These are phyloP conservation scores for Drosophila pegasa DNA, from an alignment of 2,888 invertebrate genomes.

Conservation along the genomic window DNA sequence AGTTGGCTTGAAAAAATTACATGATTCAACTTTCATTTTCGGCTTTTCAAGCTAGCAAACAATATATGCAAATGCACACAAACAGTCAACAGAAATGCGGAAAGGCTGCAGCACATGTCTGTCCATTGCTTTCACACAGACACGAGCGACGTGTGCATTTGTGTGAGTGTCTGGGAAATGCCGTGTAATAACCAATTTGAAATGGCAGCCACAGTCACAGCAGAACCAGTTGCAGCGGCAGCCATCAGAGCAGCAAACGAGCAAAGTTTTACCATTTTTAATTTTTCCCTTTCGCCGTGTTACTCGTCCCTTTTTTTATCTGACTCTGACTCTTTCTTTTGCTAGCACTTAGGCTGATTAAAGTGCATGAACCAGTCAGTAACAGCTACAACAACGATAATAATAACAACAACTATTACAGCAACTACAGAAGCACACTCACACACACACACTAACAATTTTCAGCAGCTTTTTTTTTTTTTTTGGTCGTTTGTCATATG, in stretches of 20 bases:
- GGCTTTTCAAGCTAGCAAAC: conserved; percentile 38
- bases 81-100: conserved; percentile 10
- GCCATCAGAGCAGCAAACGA: conserved; percentile 53
- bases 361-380: conserved; percentile 65
- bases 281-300: conserved; percentile 44
- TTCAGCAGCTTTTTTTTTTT: conserved; percentile 29
- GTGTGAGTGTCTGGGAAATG: conserved; percentile 33
- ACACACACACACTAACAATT: conserved; percentile 2
- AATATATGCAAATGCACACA: conserved; percentile 45
- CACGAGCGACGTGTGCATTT: neutral
- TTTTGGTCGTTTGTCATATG: conserved; percentile 41
- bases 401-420: conserved; percentile 23
- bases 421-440: conserved; percentile 25
- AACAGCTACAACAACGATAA: conserved; percentile 31
- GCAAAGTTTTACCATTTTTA: conserved; percentile 71
- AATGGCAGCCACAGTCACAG: conserved; percentile 58
- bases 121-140: conserved; percentile 18
- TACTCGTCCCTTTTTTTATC: conserved; percentile 10
- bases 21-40: conserved; percentile 51
- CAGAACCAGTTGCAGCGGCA: conserved; percentile 16
- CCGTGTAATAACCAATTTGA: conserved; percentile 73
- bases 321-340: conserved; percentile 14
- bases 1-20: conserved; percentile 24
- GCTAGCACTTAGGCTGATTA: conserved; percentile 75
- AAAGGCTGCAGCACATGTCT: conserved; percentile 41